Conservation (phyloP, 2,888 invertebrate species). For the Xanthorhoe designata region DNA sequence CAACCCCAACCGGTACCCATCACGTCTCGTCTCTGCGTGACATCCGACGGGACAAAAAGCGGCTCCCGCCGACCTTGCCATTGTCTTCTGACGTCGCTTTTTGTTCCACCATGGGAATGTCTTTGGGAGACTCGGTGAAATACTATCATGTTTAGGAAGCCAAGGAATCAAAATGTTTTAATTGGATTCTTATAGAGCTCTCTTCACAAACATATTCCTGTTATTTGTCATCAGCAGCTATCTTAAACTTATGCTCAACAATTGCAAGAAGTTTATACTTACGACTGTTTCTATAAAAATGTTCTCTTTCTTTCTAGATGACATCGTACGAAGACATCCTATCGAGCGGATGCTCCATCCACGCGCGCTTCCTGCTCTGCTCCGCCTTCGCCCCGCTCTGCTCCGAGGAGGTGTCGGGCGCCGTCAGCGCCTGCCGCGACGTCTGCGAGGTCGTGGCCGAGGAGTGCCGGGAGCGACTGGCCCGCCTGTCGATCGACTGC, state of each 20-base stretch:
- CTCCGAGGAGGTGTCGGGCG: constrained; percentile 93
- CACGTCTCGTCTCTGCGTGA: constrained; percentile 48
- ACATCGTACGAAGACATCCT: constrained; percentile 89
- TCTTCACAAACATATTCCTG: neutral
- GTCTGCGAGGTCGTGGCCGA: constrained; percentile 92
- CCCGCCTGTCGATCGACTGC: constrained; percentile 91
- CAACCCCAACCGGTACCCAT: constrained; percentile 25
- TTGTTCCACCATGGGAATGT: constrained; percentile 35
- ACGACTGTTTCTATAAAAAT: constrained; percentile 12
- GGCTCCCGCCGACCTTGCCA: constrained; percentile 66
- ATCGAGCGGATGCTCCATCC: constrained; percentile 91
- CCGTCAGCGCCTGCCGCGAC: constrained; percentile 94
- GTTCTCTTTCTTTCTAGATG: constrained; percentile 84
- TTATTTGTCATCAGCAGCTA: neutral
- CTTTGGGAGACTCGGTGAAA: constrained; percentile 13
- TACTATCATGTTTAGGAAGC: constrained; percentile 24
- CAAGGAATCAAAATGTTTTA: constrained; percentile 14
- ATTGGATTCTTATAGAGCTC: constrained; percentile 8
- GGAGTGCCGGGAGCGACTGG: constrained; percentile 92
- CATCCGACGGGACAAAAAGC: constrained; percentile 65
- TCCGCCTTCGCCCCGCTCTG: constrained; percentile 96
- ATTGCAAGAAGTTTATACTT: too few species aligned
- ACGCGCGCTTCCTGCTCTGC: constrained; percentile 94
- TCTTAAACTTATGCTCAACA: neutral
- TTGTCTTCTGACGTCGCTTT: constrained; percentile 54